Evolutionary conservation across 2,113 vertebrate genomes (phyloP).

Genomic region (Burhinus oedicnemus): DNA sequence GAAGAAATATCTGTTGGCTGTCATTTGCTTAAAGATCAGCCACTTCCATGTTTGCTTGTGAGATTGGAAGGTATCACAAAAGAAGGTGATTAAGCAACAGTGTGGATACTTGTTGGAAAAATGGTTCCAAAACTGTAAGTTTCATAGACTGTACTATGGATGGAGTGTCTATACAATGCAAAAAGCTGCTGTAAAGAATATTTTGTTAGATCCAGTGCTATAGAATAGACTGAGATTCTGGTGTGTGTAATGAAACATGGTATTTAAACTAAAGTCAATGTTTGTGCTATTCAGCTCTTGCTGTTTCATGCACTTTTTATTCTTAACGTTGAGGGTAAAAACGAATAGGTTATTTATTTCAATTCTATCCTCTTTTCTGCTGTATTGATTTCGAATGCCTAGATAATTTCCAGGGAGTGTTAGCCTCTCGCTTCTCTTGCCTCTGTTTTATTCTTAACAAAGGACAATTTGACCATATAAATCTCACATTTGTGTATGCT

Average conservation of each 20-base stretch:
- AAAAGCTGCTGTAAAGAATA: neutral
- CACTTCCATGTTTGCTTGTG: neutral
- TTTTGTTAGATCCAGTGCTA: neutral
- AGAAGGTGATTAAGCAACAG: neutral
- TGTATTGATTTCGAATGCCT: neutral
- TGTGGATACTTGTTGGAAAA: neutral
- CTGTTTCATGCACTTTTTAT: neutral
- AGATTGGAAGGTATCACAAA: neutral
- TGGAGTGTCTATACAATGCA: neutral
- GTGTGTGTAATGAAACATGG: neutral
- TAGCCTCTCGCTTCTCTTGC: neutral
- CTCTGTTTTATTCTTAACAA: neutral
- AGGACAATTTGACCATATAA: neutral
- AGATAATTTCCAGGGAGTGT: neutral
- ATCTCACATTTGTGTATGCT: neutral
- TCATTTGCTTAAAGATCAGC: neutral
- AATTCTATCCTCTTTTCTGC: neutral
- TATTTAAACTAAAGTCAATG: neutral
- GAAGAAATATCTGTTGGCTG: neutral
- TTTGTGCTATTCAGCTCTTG: neutral
- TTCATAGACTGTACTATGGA: neutral
- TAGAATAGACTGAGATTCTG: neutral
- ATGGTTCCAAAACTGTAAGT: neutral
- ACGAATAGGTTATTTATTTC: neutral
- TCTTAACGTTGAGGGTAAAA: neutral